These are phyloP conservation scores for Hoplostethus mediterraneus DNA, from an alignment of 2,797 vertebrate species.

Conservation along the genomic window DNA sequence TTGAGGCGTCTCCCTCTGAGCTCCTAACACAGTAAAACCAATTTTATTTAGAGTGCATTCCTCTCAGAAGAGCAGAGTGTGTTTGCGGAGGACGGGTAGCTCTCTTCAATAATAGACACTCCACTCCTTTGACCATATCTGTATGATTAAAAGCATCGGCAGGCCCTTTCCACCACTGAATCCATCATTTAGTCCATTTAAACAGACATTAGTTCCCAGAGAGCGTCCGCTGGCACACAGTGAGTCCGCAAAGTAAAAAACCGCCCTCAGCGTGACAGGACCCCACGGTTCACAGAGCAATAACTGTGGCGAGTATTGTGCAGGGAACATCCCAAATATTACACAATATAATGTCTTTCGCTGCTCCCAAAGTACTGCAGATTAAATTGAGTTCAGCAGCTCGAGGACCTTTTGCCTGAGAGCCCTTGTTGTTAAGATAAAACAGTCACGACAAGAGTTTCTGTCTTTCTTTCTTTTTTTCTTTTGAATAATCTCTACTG, in stretches of 20 bases:
- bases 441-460: constrained; percentile 25
- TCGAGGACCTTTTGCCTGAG: constrained; percentile 16
- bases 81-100: neutral
- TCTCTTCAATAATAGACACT: neutral
- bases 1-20: neutral
- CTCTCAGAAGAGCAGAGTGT: neutral
- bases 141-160: constrained; percentile 25
- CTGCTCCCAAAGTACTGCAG: constrained; percentile 31
- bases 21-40: neutral
- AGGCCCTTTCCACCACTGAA: constrained; percentile 17
- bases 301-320: constrained; percentile 28
- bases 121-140: constrained; percentile 6
- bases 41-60: neutral
- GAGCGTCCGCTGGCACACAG: constrained; percentile 20
- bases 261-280: constrained; percentile 18
- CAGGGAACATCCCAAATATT: constrained; percentile 41
- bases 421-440: constrained; percentile 25
- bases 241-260: neutral
- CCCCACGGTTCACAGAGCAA: constrained; percentile 32
- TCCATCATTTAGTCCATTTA: constrained; percentile 38
- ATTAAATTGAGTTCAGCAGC: constrained; percentile 35
- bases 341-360: constrained; percentile 29
- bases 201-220: constrained; percentile 20
- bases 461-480: neutral
- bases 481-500: constrained; percentile 29